A percentile compares a stretch with the other conserved stretches of the same genome.
phyloP scores from a whole-genome alignment of 2,888 invertebrate genomes.

The Dasysyrphus albostriatus region DNA sequence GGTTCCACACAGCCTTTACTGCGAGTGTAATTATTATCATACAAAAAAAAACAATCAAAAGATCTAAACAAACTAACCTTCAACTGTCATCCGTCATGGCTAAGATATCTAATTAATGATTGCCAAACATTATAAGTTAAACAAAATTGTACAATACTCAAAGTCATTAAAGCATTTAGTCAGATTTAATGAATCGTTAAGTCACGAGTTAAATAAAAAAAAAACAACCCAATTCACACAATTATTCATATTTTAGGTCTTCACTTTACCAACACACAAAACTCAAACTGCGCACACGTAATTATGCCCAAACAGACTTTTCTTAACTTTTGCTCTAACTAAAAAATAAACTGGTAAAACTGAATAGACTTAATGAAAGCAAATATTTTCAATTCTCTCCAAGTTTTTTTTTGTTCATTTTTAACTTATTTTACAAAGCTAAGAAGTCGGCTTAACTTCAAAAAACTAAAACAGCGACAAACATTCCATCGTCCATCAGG shows the following conservation, averaged over 20 bases:
- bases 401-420: not conserved
- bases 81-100: not conserved
- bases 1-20: too few relatives aligned
- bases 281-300: slow-evolving; percentile 21
- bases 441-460: slow-evolving; percentile 64
- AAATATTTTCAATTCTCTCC: slow-evolving; percentile 14
- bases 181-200: not conserved
- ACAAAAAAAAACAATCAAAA: too few relatives aligned
- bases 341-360: not conserved
- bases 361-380: slow-evolving; percentile 7
- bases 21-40: too few relatives aligned
- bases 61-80: slow-evolving; percentile 1
- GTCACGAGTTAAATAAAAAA: not conserved
- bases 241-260: not conserved
- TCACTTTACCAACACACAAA: too few relatives aligned
- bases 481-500: slow-evolving; percentile 60
- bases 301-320: slow-evolving; percentile 32
- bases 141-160: slow-evolving; percentile 3
- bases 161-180: not conserved
- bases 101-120: not conserved
- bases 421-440: slow-evolving; percentile 22
- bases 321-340: slow-evolving; percentile 21
- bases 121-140: not conserved
- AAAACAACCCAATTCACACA: not conserved
- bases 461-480: slow-evolving; percentile 28